These are phyloP conservation scores for Drosophila busckii DNA, from an alignment of 1,140 invertebrate species.

Conservation along the genomic window DNA sequence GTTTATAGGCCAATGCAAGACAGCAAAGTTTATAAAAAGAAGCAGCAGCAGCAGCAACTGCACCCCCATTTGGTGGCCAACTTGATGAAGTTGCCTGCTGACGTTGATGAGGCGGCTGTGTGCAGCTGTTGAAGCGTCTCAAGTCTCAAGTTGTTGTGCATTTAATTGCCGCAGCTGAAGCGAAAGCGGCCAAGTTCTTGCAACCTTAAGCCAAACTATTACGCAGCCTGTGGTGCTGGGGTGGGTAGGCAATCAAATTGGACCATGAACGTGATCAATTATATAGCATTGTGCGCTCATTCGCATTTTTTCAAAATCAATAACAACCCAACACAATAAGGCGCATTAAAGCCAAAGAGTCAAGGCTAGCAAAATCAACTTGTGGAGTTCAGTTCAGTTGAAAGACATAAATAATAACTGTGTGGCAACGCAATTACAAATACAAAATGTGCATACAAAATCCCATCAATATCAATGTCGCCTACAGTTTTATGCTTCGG, in stretches of 20 bases:
- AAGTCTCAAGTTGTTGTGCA: conserved; percentile 20
- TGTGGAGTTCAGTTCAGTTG: conserved; percentile 20
- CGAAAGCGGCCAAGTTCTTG: conserved; percentile 39
- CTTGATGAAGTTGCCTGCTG: conserved; percentile 41
- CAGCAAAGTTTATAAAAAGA: conserved; percentile 59
- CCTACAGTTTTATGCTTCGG: too few relatives aligned
- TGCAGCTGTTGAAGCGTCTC: conserved; percentile 4
- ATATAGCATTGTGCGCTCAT: conserved; percentile 68
- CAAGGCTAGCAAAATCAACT: conserved; percentile 45
- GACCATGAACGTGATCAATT: conserved; percentile 76
- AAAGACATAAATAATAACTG: conserved; percentile 70
- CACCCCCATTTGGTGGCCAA: conserved; percentile 27
- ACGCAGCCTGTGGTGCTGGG: conserved; percentile 42
- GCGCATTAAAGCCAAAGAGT: conserved; percentile 41
- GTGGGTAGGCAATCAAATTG: conserved; percentile 53
- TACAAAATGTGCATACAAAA: conserved; percentile 62
- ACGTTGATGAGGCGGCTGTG: conserved; percentile 35
- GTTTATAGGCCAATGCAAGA: conserved; percentile 70
- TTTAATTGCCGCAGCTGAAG: conserved; percentile 54
- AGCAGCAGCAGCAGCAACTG: conserved; percentile 23
- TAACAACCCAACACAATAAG: conserved; percentile 41
- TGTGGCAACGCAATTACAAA: conserved; percentile 45
- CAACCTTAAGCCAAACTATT: conserved; percentile 18
- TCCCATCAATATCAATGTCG: conserved; percentile 71
- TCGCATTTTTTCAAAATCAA: conserved; percentile 69